Percentiles rank a stretch among this genome's conserved stretches.
These are phyloP conservation scores for Eudemis profundana DNA, from an alignment of 2,888 invertebrate genomes.

Conservation along the genomic window DNA sequence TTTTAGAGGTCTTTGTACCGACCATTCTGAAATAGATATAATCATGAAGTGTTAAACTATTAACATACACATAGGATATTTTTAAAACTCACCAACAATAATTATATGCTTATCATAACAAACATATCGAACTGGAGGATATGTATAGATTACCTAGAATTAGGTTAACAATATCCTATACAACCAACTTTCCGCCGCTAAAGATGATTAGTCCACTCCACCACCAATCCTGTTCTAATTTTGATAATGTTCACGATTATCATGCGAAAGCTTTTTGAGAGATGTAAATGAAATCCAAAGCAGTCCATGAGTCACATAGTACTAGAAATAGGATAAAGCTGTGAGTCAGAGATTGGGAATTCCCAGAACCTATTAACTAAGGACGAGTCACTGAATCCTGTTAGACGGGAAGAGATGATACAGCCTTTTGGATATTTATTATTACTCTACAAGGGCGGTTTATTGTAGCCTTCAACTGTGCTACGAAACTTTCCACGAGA, in stretches of 20 bases:
- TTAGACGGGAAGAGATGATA: constrained; percentile 44
- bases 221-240: too few relatives aligned
- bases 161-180: too few relatives aligned
- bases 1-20: constrained; percentile 16
- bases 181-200: too few relatives aligned
- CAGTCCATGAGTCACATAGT: constrained; percentile 25
- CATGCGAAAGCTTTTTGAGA: too few relatives aligned
- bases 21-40: background rate
- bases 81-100: too few relatives aligned
- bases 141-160: too few relatives aligned
- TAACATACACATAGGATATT: too few relatives aligned
- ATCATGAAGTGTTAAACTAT: background rate
- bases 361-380: constrained; percentile 14
- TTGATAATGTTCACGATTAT: too few relatives aligned
- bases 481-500: constrained; percentile 7
- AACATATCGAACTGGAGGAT: too few relatives aligned
- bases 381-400: constrained; percentile 62
- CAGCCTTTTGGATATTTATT: constrained; percentile 19
- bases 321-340: constrained; percentile 25
- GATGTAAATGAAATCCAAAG: background rate
- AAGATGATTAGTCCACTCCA: too few relatives aligned
- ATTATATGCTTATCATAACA: too few relatives aligned
- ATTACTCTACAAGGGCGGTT: background rate
- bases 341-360: constrained; percentile 35
- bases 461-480: background rate